Conservation (phyloP, 2,113 vertebrate genomes). For the Vulpes vulpes region DNA sequence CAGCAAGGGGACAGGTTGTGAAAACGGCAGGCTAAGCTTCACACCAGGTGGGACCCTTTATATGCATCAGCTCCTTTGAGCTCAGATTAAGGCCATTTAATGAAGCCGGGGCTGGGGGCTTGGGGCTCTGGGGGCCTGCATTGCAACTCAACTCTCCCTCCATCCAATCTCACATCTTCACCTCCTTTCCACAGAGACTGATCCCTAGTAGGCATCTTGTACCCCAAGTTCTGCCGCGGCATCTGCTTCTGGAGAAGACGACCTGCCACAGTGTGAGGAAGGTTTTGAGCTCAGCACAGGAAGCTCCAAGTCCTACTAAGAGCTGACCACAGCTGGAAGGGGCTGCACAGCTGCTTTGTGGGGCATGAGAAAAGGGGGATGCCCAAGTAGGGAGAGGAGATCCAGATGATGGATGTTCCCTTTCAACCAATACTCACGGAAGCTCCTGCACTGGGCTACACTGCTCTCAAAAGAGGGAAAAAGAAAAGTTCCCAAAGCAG, state of each 20-base stretch:
- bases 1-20: background rate
- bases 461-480: background rate
- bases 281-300: background rate
- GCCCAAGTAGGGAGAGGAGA: background rate
- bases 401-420: background rate
- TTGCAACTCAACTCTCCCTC: background rate
- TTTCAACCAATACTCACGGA: background rate
- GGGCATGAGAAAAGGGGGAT: background rate
- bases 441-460: background rate
- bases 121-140: background rate
- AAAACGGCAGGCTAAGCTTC: background rate
- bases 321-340: background rate
- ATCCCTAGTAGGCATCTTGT: background rate
- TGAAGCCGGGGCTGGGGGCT: fast-evolving
- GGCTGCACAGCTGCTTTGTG: background rate
- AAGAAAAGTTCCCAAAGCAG: background rate
- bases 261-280: background rate
- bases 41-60: background rate
- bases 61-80: background rate
- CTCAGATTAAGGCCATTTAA: background rate
- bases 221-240: background rate
- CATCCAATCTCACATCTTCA: background rate
- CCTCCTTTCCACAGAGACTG: background rate
- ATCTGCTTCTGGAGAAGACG: background rate
- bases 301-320: background rate